Evolutionary conservation across 2,888 invertebrate species (phyloP).

Genomic region (Thalpophila matura): DNA sequence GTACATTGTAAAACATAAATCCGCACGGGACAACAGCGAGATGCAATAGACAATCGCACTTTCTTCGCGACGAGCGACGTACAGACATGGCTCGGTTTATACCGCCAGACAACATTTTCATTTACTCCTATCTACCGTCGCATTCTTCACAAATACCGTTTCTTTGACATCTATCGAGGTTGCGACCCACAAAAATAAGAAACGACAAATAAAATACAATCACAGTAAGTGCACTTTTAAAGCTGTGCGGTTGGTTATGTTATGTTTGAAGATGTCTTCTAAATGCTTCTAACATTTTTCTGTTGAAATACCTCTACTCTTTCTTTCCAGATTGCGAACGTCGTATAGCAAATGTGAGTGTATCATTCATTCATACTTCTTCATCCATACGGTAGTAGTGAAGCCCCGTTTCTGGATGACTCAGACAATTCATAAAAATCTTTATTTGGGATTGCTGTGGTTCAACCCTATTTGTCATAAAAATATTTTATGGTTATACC

Average conservation of each 20-base stretch:
- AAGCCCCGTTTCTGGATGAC: conserved; percentile 41
- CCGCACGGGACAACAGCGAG: conserved; percentile 46
- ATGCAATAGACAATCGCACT: conserved; percentile 48
- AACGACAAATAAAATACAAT: conserved; percentile 74
- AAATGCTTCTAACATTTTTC: conserved; percentile 67
- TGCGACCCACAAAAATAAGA: conserved; percentile 66
- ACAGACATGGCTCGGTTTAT: conserved; percentile 45
- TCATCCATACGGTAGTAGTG: conserved; percentile 58
- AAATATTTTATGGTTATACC: conserved; percentile 48
- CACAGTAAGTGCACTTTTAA: conserved; percentile 77
- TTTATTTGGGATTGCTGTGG: conserved; percentile 44
- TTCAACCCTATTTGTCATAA: conserved; percentile 53
- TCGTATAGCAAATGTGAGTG: conserved; percentile 55
- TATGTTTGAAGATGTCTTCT: conserved; percentile 71
- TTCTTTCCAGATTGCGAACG: conserved; percentile 56
- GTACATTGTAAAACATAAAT: conserved; percentile 59
- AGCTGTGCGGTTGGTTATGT: conserved; percentile 69
- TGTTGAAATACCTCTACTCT: conserved; percentile 59
- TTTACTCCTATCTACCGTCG: conserved; percentile 26
- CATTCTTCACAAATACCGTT: conserved; percentile 54
- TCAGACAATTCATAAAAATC: conserved; percentile 59
- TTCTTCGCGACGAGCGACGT: conserved; percentile 36
- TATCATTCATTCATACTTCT: conserved; percentile 59
- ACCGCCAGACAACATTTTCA: conserved; percentile 39
- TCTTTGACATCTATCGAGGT: conserved; percentile 60